Conservation (phyloP, 2,888 invertebrate species). For the Ashinkailepas kermadecensis region DNA sequence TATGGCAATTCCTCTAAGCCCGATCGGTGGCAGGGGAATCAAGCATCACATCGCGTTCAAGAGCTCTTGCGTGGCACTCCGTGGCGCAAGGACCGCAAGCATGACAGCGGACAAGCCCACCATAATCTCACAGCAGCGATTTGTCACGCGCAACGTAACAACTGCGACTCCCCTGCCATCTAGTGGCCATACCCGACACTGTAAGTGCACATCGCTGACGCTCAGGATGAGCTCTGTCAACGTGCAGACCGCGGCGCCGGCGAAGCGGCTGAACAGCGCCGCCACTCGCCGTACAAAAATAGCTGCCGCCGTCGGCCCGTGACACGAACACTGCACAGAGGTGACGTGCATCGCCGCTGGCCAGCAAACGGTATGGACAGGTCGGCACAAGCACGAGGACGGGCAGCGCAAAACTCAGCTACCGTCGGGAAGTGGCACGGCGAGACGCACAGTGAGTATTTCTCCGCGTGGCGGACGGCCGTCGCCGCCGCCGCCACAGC, state of each 20-base stretch:
- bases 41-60: too few relatives aligned
- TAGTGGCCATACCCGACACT: neutral
- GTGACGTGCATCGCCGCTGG: neutral
- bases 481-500: neutral
- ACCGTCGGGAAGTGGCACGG: neutral
- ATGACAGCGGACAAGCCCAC: neutral
- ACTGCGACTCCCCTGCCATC: neutral
- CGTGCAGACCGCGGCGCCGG: neutral
- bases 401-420: neutral
- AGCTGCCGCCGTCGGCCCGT: neutral
- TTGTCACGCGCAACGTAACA: too few relatives aligned
- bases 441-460: neutral
- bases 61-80: neutral
- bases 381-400: neutral
- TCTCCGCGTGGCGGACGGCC: neutral
- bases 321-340: neutral
- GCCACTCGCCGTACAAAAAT: neutral
- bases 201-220: neutral
- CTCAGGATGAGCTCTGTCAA: too few relatives aligned
- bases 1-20: too few relatives aligned
- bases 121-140: neutral
- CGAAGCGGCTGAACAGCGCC: neutral
- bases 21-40: too few relatives aligned
- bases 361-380: too few relatives aligned
- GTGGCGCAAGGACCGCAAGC: neutral